phyloP scores from a whole-genome alignment of 2,113 vertebrate genomes.

The Actenoides lindsayi region DNA sequence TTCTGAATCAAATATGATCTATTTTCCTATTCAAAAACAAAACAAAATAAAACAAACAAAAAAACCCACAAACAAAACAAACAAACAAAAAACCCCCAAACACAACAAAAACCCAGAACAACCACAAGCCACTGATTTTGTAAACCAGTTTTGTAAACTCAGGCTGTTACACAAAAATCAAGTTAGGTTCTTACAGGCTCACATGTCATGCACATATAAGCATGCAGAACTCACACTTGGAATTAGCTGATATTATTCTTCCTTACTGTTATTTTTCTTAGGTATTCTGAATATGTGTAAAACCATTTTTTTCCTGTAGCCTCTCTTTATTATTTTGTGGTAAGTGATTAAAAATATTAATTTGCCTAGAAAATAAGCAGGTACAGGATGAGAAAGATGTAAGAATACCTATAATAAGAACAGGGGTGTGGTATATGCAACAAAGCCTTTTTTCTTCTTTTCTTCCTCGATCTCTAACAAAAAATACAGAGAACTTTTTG shows the following conservation, averaged over 20 bases:
- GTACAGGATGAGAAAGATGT: not conserved
- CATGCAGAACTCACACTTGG: not conserved
- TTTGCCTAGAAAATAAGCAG: not conserved
- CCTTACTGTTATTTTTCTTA: not conserved
- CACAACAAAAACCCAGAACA: no score
- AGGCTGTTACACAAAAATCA: not conserved
- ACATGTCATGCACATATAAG: fast-evolving
- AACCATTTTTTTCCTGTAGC: not conserved
- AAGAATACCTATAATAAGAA: not conserved
- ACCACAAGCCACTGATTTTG: not conserved
- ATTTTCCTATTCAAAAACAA: not conserved
- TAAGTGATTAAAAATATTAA: not conserved
- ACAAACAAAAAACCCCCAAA: no score
- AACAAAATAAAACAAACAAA: no score
- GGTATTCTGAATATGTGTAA: not conserved
- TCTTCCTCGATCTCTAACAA: not conserved
- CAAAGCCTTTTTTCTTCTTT: not conserved
- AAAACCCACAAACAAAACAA: no score
- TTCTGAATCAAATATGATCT: not conserved
- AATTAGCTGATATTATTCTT: not conserved
- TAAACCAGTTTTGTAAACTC: not conserved
- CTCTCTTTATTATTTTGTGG: not conserved
- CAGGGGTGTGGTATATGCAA: not conserved
- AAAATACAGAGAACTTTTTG: not conserved
- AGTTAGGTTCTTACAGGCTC: not conserved